Base-by-base conservation (phyloP, 1,140 invertebrate species). In the Laupala kohalensis region DNA sequence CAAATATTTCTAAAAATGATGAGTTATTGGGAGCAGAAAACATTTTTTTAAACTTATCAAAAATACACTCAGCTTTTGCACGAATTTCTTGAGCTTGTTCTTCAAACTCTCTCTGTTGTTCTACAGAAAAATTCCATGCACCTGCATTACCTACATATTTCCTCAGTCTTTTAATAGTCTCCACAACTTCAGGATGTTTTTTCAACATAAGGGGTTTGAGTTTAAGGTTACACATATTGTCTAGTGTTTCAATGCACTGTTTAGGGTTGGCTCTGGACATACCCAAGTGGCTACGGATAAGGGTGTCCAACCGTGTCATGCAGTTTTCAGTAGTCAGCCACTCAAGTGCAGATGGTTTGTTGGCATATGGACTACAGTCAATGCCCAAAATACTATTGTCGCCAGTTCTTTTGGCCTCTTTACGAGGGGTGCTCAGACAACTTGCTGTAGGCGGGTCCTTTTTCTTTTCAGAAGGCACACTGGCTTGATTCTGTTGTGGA, bases 161-260 rank as follows among this genome's bases (percentile, higher is more conserved):
- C 29, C 89, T 79, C 75, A 90, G 77, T 80, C 81, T 83, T 76
- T 80, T 79, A 29, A 84, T 81, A 37, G 82, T 94, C 76, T 92
- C 88, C 70, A 95, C 86, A 72, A 92, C 87, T 71, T 90, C 86
- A 0, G 92, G 89, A 82, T 95, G 91, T 75, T 94, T 95, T 75
- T 94, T 88, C 28, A 96, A 79, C 89, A 94, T 93, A 4, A 95
- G 76, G 24, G 88, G 85, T 72, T 87, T 89, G 6, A 95, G 37
- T 13, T 53, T 19, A 53, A 53, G 37, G 9, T 53, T 19, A 53
- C 9, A 9, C 37, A 53, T 53, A 19, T 53, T 19, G 9, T 53
- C 37, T 53, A 53, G 37, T 9, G 19, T 13, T 13, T 53, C 0
- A 53, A 53, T 53, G 37, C 37, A 53, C 37, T 53, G 37, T 19